Conservation (phyloP, 2,888 invertebrate genomes). For the Catocala fraxini region DNA sequence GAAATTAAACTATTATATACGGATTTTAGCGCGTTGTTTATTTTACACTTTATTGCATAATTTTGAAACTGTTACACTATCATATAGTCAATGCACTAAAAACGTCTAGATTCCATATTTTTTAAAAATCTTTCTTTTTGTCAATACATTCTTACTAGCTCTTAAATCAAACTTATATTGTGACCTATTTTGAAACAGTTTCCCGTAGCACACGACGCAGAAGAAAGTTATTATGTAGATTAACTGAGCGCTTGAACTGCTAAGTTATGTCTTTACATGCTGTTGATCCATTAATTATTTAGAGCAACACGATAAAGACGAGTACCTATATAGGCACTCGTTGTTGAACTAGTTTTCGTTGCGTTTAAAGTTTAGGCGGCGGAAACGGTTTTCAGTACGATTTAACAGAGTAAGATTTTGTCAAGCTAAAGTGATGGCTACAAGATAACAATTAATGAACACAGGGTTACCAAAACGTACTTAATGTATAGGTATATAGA, state of each 20-base stretch:
- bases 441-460: not conserved
- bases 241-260: conserved; percentile 4
- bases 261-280: conserved; percentile 7
- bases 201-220: conserved; percentile 8
- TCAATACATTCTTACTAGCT: not conserved
- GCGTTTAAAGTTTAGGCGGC: conserved; percentile 14
- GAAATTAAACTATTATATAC: too few relatives aligned
- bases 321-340: too few relatives aligned
- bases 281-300: conserved; percentile 12
- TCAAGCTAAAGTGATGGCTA: not conserved
- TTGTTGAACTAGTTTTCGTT: conserved; percentile 16
- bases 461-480: too few relatives aligned
- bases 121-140: too few relatives aligned
- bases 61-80: too few relatives aligned
- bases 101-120: too few relatives aligned
- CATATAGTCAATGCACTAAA: too few relatives aligned
- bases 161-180: not conserved
- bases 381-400: too few relatives aligned
- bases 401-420: not conserved
- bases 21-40: too few relatives aligned
- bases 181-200: conserved; percentile 11
- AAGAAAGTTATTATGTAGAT: conserved; percentile 16
- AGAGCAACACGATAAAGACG: not conserved
- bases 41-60: too few relatives aligned
- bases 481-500: too few relatives aligned